Conservation (phyloP, 2,113 vertebrate genomes). For the human region DNA sequence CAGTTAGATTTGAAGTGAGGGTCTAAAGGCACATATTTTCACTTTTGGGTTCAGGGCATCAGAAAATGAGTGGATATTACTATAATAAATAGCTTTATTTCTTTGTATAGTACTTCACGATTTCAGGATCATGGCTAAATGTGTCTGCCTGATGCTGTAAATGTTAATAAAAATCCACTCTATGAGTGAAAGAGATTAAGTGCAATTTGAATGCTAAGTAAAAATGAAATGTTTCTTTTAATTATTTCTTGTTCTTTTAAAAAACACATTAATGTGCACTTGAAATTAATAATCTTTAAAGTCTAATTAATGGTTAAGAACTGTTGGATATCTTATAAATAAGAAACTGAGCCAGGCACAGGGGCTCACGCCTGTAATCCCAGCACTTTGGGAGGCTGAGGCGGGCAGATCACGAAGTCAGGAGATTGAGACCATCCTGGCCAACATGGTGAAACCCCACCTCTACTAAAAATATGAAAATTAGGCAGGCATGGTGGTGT, state of each 20-base stretch:
- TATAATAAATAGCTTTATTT: neutral
- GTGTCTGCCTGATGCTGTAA: neutral
- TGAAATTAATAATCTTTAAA: conserved; percentile 15
- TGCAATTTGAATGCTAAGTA: conserved; percentile 14
- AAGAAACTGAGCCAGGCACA: neutral
- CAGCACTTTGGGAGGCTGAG: no score
- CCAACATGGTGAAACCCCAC: no score
- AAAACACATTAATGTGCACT: conserved; percentile 9
- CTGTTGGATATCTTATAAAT: neutral
- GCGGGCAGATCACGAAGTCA: no score
- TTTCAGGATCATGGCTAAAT: conserved; percentile 40
- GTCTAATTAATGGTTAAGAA: conserved; percentile 25
- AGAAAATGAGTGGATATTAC: neutral
- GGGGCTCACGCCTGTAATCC: no score
- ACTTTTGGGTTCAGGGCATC: neutral
- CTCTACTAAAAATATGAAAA: no score
- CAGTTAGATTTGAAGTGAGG: neutral
- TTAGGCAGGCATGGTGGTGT: no score
- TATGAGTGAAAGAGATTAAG: conserved; percentile 1
- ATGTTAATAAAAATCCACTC: conserved; percentile 52
- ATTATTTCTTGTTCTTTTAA: neutral
- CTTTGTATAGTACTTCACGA: conserved; percentile 12
- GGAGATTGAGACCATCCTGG: no score
- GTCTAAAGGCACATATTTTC: conserved; percentile 33
- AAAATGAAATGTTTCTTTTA: conserved; percentile 15